Percentiles rank a stretch among this genome's conserved stretches.
Conservation (phyloP, 1,140 invertebrate genomes). For the Episyrphus balteatus region DNA sequence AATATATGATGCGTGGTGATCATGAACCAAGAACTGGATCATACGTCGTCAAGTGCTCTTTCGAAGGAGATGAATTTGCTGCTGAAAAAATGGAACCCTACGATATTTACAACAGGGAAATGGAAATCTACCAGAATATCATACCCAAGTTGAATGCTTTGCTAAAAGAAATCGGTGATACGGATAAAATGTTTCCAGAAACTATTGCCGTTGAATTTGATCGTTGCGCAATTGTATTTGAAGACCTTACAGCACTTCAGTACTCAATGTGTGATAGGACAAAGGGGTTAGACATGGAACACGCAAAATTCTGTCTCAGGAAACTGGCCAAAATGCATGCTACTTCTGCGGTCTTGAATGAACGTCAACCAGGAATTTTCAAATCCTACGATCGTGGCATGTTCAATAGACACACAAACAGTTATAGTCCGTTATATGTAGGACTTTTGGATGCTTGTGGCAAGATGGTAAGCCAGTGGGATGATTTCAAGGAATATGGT, state of each 20-base stretch:
- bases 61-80: slow-evolving; percentile 24
- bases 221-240: slow-evolving; percentile 24
- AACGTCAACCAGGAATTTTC: slow-evolving; percentile 14
- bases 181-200: slow-evolving; percentile 21
- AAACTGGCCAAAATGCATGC: slow-evolving; percentile 49
- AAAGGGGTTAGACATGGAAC: slow-evolving; percentile 42
- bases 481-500: slow-evolving; percentile 13
- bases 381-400: slow-evolving; percentile 28
- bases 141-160: slow-evolving; percentile 24
- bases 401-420: slow-evolving; percentile 28
- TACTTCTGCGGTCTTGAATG: slow-evolving; percentile 34
- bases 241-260: slow-evolving; percentile 19
- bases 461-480: slow-evolving; percentile 17
- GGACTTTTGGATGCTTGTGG: slow-evolving; percentile 20
- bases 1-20: slow-evolving; percentile 6
- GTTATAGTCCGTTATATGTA: slow-evolving; percentile 26
- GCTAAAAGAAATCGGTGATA: slow-evolving; percentile 17
- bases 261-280: slow-evolving; percentile 42
- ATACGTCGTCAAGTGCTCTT: slow-evolving; percentile 23
- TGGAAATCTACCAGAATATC: slow-evolving; percentile 28
- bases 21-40: slow-evolving; percentile 3
- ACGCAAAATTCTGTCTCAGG: slow-evolving; percentile 40
- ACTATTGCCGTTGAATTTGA: slow-evolving; percentile 24
- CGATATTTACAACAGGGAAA: slow-evolving; percentile 32
- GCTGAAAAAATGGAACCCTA: slow-evolving; percentile 25